Conservation (phyloP, 2,113 vertebrate species). For the Chaenogobius annularis region DNA sequence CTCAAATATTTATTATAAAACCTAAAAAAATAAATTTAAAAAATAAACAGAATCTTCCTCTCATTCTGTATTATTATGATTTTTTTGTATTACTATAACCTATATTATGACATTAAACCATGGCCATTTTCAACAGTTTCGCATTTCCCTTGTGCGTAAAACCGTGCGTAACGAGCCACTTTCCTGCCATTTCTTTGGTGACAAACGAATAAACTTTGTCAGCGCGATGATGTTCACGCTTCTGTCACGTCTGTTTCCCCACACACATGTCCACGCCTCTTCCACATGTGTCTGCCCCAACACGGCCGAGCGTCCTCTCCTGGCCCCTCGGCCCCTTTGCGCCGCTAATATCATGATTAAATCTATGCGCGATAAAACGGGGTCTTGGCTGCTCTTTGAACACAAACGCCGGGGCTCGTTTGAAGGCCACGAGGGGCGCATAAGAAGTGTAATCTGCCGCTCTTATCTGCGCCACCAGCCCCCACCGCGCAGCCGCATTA, state of each 20-base stretch:
- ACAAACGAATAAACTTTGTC: not conserved
- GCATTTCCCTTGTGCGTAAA: not conserved
- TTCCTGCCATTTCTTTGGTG: not conserved
- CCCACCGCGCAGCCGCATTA: constrained; percentile 51
- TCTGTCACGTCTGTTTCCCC: not conserved
- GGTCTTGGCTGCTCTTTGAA: constrained; percentile 33
- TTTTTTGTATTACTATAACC: too few relatives aligned
- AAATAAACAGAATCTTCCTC: too few relatives aligned
- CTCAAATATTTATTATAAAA: too few relatives aligned
- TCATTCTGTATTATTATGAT: too few relatives aligned
- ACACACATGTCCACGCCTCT: not conserved
- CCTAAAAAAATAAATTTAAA: too few relatives aligned
- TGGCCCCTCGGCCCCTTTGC: constrained; percentile 1
- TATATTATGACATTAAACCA: too few relatives aligned
- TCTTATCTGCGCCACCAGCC: constrained; percentile 57
- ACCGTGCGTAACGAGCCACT: not conserved
- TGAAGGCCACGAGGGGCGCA: constrained; percentile 45
- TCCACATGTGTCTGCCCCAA: not conserved
- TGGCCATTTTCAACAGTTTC: too few relatives aligned
- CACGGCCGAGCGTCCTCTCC: not conserved
- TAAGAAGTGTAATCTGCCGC: constrained; percentile 72
- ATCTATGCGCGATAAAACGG: constrained; percentile 36
- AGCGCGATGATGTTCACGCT: not conserved
- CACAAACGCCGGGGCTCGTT: constrained; percentile 32
- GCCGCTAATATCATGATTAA: constrained; percentile 39